A percentile compares a stretch with the other conserved stretches of the same genome.
phyloP scores from a whole-genome alignment of 1,140 invertebrate genomes.

The Pentalonia nigronervosa region DNA sequence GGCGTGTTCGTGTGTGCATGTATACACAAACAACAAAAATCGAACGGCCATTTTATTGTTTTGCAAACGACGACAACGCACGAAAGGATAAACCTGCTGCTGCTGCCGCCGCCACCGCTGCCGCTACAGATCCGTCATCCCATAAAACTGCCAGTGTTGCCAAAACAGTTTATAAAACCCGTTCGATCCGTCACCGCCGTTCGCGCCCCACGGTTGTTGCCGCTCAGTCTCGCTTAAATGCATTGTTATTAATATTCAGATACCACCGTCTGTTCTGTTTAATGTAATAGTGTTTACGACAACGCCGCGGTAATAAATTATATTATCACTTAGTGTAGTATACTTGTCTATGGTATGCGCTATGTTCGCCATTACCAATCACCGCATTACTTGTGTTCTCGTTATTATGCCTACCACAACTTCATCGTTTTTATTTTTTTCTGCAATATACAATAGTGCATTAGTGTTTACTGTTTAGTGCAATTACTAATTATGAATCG shows the following conservation, averaged over 20 bases:
- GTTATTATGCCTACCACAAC: neutral
- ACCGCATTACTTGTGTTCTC: neutral
- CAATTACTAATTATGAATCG: neutral
- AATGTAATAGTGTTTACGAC: neutral
- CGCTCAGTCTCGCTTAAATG: neutral
- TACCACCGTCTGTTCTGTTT: neutral
- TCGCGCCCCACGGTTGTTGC: neutral
- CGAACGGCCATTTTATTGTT: constrained; percentile 58
- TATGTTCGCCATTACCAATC: neutral
- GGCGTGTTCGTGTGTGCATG: neutral
- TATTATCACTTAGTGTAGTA: neutral
- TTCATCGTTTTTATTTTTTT: neutral
- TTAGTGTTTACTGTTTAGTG: neutral
- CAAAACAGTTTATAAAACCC: constrained; percentile 56
- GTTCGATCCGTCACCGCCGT: constrained; percentile 47
- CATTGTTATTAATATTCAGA: neutral
- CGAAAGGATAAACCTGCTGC: constrained; percentile 57
- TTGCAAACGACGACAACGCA: constrained; percentile 57
- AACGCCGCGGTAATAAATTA: neutral
- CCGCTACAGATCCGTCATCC: constrained; percentile 56
- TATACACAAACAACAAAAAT: constrained; percentile 57
- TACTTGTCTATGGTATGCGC: too few species aligned
- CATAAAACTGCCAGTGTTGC: constrained; percentile 56
- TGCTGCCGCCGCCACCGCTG: constrained; percentile 26
- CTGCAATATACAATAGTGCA: neutral